phyloP scores from a whole-genome alignment of 2,113 vertebrate genomes.

The Gobio gobio region DNA sequence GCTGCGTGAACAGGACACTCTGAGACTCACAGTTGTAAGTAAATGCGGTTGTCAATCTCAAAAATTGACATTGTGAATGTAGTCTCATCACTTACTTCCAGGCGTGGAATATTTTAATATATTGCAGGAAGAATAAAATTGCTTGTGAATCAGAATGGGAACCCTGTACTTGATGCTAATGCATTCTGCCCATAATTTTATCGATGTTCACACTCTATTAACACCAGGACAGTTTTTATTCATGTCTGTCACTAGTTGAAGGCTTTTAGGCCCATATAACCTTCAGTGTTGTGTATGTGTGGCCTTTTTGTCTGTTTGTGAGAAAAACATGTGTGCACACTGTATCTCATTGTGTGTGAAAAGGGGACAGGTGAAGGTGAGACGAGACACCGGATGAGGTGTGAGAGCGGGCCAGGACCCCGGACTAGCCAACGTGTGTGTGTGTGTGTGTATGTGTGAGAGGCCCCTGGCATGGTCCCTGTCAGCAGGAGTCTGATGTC shows the following conservation, averaged over 20 bases:
- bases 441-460: slow-evolving; percentile 7
- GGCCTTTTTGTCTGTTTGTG: slow-evolving; percentile 32
- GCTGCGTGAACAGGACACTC: too few species aligned
- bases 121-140: neutral
- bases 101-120: neutral
- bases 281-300: slow-evolving; percentile 20
- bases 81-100: too few species aligned
- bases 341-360: slow-evolving; percentile 46
- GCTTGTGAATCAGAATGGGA: neutral
- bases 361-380: slow-evolving; percentile 49
- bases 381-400: slow-evolving; percentile 38
- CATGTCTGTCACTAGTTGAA: slow-evolving; percentile 43
- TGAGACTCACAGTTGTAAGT: too few species aligned
- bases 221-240: slow-evolving; percentile 2
- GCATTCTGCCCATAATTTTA: neutral
- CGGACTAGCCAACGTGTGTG: slow-evolving; percentile 45
- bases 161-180: neutral
- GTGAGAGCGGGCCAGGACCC: slow-evolving; percentile 22
- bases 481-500: slow-evolving; percentile 76
- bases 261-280: slow-evolving; percentile 18
- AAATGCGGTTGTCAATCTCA: too few species aligned
- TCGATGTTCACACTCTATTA: neutral
- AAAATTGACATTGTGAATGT: too few species aligned
- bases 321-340: neutral
- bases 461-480: slow-evolving; percentile 49